phyloP scores from a whole-genome alignment of 2,113 vertebrate genomes.

The Reinhardtius hippoglossoides region DNA sequence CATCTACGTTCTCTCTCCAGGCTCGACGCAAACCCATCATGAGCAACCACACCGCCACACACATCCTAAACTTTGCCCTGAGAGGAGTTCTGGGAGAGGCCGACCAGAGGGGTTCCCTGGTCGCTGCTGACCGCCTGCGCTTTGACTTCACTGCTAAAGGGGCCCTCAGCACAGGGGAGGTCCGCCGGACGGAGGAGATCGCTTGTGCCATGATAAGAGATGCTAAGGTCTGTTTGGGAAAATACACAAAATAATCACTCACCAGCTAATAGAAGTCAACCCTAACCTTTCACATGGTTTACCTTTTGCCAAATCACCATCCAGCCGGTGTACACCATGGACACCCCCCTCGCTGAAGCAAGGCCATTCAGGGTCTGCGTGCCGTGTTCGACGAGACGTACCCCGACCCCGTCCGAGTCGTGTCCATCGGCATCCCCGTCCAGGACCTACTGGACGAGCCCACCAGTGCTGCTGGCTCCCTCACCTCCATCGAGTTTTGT shows the following conservation, averaged over 20 bases:
- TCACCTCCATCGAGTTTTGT: slow-evolving; percentile 95
- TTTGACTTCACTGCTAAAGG: slow-evolving; percentile 98
- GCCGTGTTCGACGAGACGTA: slow-evolving; percentile 99
- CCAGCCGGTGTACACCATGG: slow-evolving; percentile 90
- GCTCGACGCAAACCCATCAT: slow-evolving; percentile 90
- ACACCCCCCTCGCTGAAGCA: slow-evolving; percentile 91
- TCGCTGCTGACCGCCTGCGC: slow-evolving; percentile 92
- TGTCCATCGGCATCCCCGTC: slow-evolving; percentile 92
- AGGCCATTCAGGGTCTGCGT: slow-evolving; percentile 95
- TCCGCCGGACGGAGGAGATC: slow-evolving; percentile 89
- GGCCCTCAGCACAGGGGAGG: slow-evolving; percentile 89
- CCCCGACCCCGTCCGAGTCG: slow-evolving; percentile 94
- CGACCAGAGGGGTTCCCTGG: slow-evolving; percentile 94
- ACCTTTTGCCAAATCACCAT: background rate
- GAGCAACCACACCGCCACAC: slow-evolving; percentile 97
- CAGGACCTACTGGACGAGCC: slow-evolving; percentile 91
- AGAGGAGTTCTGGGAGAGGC: slow-evolving; percentile 94
- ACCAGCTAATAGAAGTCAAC: background rate
- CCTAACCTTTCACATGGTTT: background rate
- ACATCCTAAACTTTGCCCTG: slow-evolving; percentile 96
- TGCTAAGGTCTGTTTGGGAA: slow-evolving; percentile 85
- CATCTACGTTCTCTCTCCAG: slow-evolving; percentile 66
- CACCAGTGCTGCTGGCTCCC: slow-evolving; percentile 87
- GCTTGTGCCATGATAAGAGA: slow-evolving; percentile 88
- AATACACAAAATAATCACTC: background rate